phyloP scores from a whole-genome alignment of 1,140 invertebrate species.

The Zaprionus lachaisei region DNA sequence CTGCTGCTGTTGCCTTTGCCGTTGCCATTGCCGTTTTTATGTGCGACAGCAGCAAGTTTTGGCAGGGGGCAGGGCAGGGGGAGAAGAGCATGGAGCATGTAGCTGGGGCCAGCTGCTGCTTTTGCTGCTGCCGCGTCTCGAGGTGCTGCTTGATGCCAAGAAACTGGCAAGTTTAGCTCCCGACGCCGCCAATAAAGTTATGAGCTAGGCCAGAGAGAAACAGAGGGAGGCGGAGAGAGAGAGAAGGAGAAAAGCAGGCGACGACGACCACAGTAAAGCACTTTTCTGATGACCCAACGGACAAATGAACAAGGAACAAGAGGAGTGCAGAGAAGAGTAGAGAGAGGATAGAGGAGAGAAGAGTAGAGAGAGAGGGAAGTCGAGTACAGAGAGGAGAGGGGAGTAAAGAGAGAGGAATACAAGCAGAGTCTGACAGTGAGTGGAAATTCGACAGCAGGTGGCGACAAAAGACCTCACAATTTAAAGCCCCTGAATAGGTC shows the following conservation, averaged over 20 bases:
- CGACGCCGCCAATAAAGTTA: slow-evolving; percentile 65
- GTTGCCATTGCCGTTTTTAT: slow-evolving; percentile 70
- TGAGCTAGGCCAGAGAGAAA: slow-evolving; percentile 45
- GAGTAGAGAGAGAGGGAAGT: no score
- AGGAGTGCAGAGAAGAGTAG: not conserved
- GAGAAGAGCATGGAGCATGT: slow-evolving; percentile 2
- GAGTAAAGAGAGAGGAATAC: no score
- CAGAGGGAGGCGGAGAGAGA: not conserved
- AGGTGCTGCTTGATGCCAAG: slow-evolving; percentile 62
- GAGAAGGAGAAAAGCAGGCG: not conserved
- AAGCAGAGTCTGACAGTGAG: not conserved
- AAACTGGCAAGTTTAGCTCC: slow-evolving; percentile 68
- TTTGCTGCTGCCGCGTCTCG: slow-evolving; percentile 39
- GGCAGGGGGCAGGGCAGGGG: not conserved
- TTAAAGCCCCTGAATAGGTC: not conserved
- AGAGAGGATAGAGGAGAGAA: no score
- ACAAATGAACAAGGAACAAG: not conserved
- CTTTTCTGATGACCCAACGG: slow-evolving; percentile 12
- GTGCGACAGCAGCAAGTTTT: slow-evolving; percentile 68
- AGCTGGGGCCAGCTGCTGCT: slow-evolving; percentile 46
- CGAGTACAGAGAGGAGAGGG: no score
- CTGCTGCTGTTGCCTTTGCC: slow-evolving; percentile 12
- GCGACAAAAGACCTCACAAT: not conserved
- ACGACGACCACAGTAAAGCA: slow-evolving; percentile 14
- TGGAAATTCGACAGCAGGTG: not conserved